A percentile compares a stretch with the other conserved stretches of the same genome.
Evolutionary conservation across 1,140 invertebrate species (phyloP).

Genomic region (Pseudoatta argentina): DNA sequence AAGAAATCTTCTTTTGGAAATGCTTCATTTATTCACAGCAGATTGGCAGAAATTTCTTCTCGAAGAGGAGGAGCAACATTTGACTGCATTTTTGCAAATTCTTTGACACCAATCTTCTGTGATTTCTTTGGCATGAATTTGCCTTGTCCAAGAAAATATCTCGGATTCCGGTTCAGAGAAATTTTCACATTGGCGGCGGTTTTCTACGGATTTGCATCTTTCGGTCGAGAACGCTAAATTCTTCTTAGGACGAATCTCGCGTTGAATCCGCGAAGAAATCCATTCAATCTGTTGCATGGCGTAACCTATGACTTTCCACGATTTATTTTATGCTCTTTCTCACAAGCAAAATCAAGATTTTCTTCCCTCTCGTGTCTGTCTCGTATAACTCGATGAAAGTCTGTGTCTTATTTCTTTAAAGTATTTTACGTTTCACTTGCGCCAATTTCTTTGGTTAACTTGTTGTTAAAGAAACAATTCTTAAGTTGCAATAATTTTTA

Average conservation of each 20-base stretch:
- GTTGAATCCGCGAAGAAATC: conserved; percentile 41
- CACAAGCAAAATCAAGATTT: neutral
- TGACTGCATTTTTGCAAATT: conserved; percentile 5
- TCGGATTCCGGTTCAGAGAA: conserved; percentile 16
- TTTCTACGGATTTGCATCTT: conserved; percentile 45
- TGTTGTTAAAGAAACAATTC: neutral
- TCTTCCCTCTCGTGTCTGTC: neutral
- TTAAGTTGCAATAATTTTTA: conserved; percentile 1
- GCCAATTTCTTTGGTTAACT: neutral
- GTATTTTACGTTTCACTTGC: conserved; percentile 4
- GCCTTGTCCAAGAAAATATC: neutral
- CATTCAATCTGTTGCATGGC: conserved; percentile 35
- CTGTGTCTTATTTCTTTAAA: neutral
- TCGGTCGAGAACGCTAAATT: conserved; percentile 39
- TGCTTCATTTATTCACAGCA: neutral
- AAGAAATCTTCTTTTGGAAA: conserved; percentile 1
- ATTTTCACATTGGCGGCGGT: conserved; percentile 6
- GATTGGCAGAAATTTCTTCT: neutral
- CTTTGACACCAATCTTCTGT: neutral
- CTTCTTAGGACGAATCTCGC: conserved; percentile 25
- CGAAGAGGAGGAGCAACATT: neutral
- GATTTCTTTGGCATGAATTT: conserved; percentile 3
- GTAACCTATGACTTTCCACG: conserved; percentile 7
- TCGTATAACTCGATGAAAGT: neutral
- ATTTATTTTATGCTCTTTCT: conserved; percentile 33